A percentile compares a stretch with the other conserved stretches of the same genome.
phyloP scores from a whole-genome alignment of 2,888 invertebrate genomes.

The Metellina segmentata region DNA sequence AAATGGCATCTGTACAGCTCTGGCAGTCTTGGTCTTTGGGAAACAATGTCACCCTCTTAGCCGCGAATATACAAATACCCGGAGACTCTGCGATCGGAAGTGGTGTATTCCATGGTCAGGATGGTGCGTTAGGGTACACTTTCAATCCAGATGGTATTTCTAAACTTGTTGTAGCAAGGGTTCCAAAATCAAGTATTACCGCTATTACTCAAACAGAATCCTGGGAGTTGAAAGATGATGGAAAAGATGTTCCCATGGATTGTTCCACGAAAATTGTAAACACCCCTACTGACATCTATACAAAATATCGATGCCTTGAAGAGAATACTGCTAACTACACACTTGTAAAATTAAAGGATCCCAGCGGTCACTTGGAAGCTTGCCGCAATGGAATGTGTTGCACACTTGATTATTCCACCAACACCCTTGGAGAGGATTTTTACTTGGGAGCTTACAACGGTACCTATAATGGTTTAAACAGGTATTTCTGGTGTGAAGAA shows the following conservation, averaged over 20 bases:
- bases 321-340: constrained; percentile 25
- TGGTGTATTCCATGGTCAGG: constrained; percentile 86
- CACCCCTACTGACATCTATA: not conserved
- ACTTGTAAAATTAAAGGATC: constrained; percentile 14
- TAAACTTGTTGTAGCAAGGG: constrained; percentile 38
- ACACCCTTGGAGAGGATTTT: constrained; percentile 25
- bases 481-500: constrained; percentile 45
- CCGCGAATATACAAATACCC: constrained; percentile 87
- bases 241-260: constrained; percentile 42
- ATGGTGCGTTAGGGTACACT: constrained; percentile 80
- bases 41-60: constrained; percentile 86
- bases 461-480: not conserved
- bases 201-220: not conserved
- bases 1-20: constrained; percentile 83
- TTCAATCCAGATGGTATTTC: constrained; percentile 57
- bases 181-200: constrained; percentile 15
- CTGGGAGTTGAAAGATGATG: not conserved
- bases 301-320: constrained; percentile 2
- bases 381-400: constrained; percentile 76
- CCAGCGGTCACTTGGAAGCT: constrained; percentile 14
- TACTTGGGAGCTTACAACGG: constrained; percentile 54
- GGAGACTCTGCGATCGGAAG: constrained; percentile 86
- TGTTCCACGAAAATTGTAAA: not conserved
- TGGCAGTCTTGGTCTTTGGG: constrained; percentile 87
- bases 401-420: constrained; percentile 61